Evolutionary conservation across 2,113 vertebrate genomes (phyloP).

Genomic region (Spea bombifrons): DNA sequence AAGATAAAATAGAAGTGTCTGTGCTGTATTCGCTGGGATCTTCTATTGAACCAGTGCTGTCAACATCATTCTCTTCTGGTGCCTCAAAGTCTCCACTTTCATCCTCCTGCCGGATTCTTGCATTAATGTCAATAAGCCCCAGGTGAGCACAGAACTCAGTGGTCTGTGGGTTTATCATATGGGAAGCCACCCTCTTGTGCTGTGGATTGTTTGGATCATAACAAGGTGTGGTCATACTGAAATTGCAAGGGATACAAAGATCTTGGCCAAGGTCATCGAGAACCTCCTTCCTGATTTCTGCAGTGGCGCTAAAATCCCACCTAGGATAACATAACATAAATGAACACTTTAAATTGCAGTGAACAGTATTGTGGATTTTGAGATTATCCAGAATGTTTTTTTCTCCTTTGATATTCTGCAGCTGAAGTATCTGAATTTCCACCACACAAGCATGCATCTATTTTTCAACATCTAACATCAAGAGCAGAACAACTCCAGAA

Average conservation of each 20-base stretch:
- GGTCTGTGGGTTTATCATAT: slow-evolving; percentile 85
- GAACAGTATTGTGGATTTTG: not conserved
- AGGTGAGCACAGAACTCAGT: slow-evolving; percentile 88
- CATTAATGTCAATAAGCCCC: slow-evolving; percentile 85
- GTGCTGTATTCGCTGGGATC: slow-evolving; percentile 86
- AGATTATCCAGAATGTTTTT: not conserved
- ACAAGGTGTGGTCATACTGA: slow-evolving; percentile 73
- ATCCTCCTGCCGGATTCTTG: slow-evolving; percentile 67
- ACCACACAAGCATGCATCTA: no score
- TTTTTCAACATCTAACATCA: no score
- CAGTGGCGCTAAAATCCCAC: slow-evolving; percentile 88
- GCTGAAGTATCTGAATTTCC: no score
- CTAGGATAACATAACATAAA: slow-evolving; percentile 58
- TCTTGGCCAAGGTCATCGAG: slow-evolving; percentile 77
- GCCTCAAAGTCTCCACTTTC: slow-evolving; percentile 61
- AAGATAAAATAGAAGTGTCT: slow-evolving; percentile 79
- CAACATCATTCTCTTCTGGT: slow-evolving; percentile 67
- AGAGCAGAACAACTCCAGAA: no score
- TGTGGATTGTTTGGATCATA: slow-evolving; percentile 78
- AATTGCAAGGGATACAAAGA: slow-evolving; percentile 84
- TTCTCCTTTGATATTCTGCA: not conserved
- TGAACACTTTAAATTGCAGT: not conserved
- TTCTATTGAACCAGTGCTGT: slow-evolving; percentile 73
- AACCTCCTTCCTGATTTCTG: slow-evolving; percentile 79
- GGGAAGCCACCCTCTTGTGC: slow-evolving; percentile 63